Evolutionary conservation across 2,113 vertebrate genomes (phyloP), one percentile per base, ranked within the genome.

Genomic region (Chlorodrepanis virens): DNA sequence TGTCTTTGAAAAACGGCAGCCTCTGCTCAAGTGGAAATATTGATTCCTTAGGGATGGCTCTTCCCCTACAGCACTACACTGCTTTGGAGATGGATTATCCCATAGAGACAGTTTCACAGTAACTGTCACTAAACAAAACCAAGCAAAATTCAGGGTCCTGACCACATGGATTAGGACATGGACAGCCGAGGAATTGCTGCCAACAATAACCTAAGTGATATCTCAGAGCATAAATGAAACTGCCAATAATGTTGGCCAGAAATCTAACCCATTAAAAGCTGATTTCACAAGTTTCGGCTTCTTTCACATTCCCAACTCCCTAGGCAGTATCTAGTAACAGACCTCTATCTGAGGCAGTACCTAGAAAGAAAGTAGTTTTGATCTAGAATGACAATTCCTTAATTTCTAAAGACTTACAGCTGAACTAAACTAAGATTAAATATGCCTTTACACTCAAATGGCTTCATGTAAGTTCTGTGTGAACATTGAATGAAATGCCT

Each of bases 71-170:
- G 59, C 59, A 37, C 35, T 29, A 31, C 13, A 18, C 42, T 61
- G 52, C 65, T 93, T 69, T 65, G 19, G 63, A 91, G 70, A 91
- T 80, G 25, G 71, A 91, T 77, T 74, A 80, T 14, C 54, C 40
- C 29, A 6, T 1, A 85, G 49, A 65, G 50, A 54, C 31, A 63
- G 79, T 52, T 91, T 85, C 82, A 83, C 45, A 79, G 82, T 42
- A 90, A 94, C 74, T 87, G 57, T 50, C 78, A 79, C 57, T 80
- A 93, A 93, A 85, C 57, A 83, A 93, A 89, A 93, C 65, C 57
- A 19, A 94, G 15, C 39, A 54, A 76, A 91, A 91, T 56, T 90
- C 83, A 87, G 31, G 33, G 65, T 82, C 37, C 57, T 65, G 81
- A 49, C 22, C 57, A 75, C 19, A 18, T 3, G 20, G 53, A 89